Evolutionary conservation across 2,113 vertebrate species (phyloP).

Genomic region (Tachysurus fulvidraco): DNA sequence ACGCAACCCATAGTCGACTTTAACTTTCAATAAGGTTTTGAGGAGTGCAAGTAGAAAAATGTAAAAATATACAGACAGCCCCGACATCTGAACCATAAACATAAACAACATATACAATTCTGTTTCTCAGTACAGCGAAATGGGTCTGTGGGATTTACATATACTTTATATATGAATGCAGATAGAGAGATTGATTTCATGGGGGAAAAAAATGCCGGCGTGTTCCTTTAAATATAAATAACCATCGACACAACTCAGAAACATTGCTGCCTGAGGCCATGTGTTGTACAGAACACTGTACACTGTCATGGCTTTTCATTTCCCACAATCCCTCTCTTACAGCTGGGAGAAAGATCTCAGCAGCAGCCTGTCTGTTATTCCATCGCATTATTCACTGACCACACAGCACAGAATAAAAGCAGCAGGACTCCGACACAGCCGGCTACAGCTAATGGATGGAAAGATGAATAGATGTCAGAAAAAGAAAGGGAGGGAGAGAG

Average conservation of each 20-base stretch:
- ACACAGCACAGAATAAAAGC: slow-evolving; percentile 58
- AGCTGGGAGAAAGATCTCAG: slow-evolving; percentile 23
- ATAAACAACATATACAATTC: neutral
- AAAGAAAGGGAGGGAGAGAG: neutral
- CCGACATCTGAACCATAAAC: neutral
- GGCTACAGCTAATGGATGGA: slow-evolving; percentile 61
- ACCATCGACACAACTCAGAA: neutral
- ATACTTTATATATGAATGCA: neutral
- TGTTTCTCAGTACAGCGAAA: neutral
- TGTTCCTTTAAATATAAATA: slow-evolving; percentile 17
- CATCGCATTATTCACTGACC: slow-evolving; percentile 53
- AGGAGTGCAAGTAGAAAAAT: neutral
- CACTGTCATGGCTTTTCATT: neutral
- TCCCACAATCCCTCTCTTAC: slow-evolving; percentile 21
- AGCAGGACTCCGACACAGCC: slow-evolving; percentile 64
- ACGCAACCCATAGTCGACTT: neutral
- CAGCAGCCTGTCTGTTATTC: slow-evolving; percentile 24
- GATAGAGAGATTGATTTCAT: neutral
- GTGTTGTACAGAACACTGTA: neutral
- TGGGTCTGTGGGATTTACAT: neutral
- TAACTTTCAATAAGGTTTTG: neutral
- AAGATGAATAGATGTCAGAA: slow-evolving; percentile 55
- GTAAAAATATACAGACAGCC: neutral
- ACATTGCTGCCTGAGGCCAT: slow-evolving; percentile 16
- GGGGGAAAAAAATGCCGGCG: neutral